Percentiles rank a stretch among this genome's conserved stretches.
Conservation (phyloP, 2,113 vertebrate species). For the Isurus oxyrinchus region DNA sequence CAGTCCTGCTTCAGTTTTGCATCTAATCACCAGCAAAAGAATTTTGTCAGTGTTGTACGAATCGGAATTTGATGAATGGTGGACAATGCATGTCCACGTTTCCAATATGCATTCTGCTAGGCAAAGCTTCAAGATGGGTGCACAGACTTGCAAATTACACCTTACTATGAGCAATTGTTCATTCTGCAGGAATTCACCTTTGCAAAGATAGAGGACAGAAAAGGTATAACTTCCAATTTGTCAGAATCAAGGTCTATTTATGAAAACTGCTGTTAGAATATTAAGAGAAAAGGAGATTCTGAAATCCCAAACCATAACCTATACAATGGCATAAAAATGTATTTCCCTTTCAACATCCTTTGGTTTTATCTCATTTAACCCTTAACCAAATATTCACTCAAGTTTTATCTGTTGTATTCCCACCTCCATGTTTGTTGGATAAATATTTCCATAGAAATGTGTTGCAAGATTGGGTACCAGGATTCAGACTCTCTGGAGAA, state of each 20-base stretch:
- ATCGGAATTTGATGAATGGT: background rate
- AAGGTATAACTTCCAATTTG: background rate
- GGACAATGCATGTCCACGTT: background rate
- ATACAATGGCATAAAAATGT: background rate
- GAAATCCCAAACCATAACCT: background rate
- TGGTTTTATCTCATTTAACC: background rate
- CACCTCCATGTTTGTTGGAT: background rate
- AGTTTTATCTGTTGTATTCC: background rate
- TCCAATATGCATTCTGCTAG: background rate
- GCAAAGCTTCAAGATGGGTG: background rate
- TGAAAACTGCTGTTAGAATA: too few species aligned
- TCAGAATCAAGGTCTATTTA: background rate
- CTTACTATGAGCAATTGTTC: background rate
- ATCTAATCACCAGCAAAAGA: background rate
- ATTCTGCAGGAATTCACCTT: background rate
- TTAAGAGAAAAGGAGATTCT: background rate
- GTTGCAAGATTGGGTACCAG: conserved; percentile 5
- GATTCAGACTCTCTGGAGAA: background rate
- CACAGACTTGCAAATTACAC: background rate
- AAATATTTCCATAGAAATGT: background rate
- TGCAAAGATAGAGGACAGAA: background rate
- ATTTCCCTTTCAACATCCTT: background rate
- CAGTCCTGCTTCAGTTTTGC: background rate
- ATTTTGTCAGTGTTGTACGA: background rate
- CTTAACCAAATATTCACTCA: background rate